These are phyloP conservation scores for Oxyteleia sp. DNA, from an alignment of 2,888 invertebrate species.

Conservation along the genomic window DNA sequence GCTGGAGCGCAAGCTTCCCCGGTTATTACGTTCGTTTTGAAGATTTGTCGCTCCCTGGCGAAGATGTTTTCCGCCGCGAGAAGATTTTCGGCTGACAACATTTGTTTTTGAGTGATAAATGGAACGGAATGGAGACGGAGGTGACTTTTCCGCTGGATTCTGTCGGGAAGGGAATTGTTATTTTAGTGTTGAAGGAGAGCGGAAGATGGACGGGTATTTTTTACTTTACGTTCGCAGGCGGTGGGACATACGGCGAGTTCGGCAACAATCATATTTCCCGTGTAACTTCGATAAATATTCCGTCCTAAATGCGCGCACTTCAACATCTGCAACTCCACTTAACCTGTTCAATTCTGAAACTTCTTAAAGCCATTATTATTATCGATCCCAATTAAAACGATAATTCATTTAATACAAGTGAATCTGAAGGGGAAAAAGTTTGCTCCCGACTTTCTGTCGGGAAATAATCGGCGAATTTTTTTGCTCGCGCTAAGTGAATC, in stretches of 20 bases:
- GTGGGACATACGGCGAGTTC: slow-evolving; percentile 6
- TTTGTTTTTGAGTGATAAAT: slow-evolving; percentile 63
- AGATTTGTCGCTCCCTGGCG: slow-evolving; percentile 58
- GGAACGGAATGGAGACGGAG: not conserved
- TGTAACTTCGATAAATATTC: slow-evolving; percentile 47
- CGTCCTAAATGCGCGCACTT: slow-evolving; percentile 17
- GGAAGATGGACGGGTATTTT: too few relatives aligned
- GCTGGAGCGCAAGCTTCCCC: slow-evolving; percentile 15
- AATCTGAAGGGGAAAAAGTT: slow-evolving; percentile 37
- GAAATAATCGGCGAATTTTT: slow-evolving; percentile 28
- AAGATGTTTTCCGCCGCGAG: slow-evolving; percentile 47
- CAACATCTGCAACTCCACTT: slow-evolving; percentile 47
- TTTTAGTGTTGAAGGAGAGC: slow-evolving; percentile 11
- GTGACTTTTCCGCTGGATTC: slow-evolving; percentile 2
- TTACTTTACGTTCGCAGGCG: not conserved
- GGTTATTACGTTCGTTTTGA: slow-evolving; percentile 34
- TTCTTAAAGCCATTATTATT: slow-evolving; percentile 59
- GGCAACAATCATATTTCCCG: slow-evolving; percentile 30
- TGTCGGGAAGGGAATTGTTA: slow-evolving; percentile 7
- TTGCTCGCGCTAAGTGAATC: slow-evolving; percentile 14
- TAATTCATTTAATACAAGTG: slow-evolving; percentile 55
- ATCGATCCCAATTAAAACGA: slow-evolving; percentile 63
- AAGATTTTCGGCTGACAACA: slow-evolving; percentile 49
- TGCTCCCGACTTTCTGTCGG: not conserved
- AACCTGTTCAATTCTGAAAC: slow-evolving; percentile 20